These are phyloP conservation scores for Agrypnus murinus DNA, from an alignment of 2,888 invertebrate genomes.

Conservation along the genomic window DNA sequence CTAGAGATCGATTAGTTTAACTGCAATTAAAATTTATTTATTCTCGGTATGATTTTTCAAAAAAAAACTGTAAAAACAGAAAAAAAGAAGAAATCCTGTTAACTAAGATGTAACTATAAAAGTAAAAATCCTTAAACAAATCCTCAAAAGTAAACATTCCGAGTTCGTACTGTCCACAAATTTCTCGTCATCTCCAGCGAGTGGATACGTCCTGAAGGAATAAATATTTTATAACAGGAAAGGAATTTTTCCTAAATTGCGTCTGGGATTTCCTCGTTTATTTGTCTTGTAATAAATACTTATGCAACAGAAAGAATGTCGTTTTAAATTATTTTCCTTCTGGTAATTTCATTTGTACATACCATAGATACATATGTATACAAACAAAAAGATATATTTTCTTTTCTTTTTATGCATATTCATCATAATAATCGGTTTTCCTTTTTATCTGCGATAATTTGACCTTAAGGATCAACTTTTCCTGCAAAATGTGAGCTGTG, in stretches of 20 bases:
- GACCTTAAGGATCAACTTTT: conserved; percentile 18
- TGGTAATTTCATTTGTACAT: background rate
- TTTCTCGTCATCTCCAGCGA: conserved; percentile 15
- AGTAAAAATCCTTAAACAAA: conserved; percentile 1
- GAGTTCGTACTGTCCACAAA: conserved; percentile 1
- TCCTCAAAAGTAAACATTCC: conserved; percentile 12
- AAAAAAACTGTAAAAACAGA: too few species aligned
- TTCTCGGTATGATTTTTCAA: too few species aligned
- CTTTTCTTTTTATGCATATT: background rate
- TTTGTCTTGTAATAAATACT: conserved; percentile 16
- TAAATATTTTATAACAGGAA: conserved; percentile 23
- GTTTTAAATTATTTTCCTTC: background rate
- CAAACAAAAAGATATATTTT: background rate
- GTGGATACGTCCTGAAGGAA: conserved; percentile 14
- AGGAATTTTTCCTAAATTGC: conserved; percentile 17
- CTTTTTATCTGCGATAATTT: conserved; percentile 40
- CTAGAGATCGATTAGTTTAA: background rate
- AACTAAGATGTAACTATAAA: too few species aligned
- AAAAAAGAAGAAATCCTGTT: too few species aligned
- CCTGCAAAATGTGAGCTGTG: conserved; percentile 24
- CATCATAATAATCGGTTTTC: conserved; percentile 7
- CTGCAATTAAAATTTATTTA: too few species aligned
- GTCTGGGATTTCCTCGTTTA: conserved; percentile 12
- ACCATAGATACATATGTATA: background rate
- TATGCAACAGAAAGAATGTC: background rate